Base-by-base conservation (phyloP, 1,140 invertebrate species). In the Coptotermes formosanus region DNA sequence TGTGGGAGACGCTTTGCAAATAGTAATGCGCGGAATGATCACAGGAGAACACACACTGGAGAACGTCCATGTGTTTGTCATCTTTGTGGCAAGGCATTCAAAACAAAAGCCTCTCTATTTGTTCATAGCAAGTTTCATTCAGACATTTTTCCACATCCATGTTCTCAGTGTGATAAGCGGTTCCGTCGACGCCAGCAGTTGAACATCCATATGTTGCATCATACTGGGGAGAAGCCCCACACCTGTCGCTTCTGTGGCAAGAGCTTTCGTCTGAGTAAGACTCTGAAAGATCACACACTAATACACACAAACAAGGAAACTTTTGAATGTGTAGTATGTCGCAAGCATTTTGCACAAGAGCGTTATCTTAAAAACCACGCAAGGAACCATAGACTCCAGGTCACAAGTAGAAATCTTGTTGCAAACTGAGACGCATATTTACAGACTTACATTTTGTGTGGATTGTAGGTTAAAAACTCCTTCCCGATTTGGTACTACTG, bases 161-260 rank as follows among this genome's bases (percentile, higher is more conserved):
- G 95, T 89, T 91, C 89, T 0, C 90, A 93, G 83, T 96, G 95
- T 90, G 90, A 92, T 32, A 92, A 94, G 75, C 91, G 91, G 55
- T 95, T 95, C 88, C 90, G 93, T 64, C 93, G 93, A 14, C 92
- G 92, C 81, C 92, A 93, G 32, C 91, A 93, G 1, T 89, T 95
- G 23, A 89, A 92, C 85, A 88, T 93, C 81, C 94, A 95, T 89
- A 89, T 92, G 9, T 92, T 93, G 1, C 92, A 92, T 83, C 95
- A 96, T 89, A 94, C 94, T 0, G 93, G 93, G 8, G 94, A 95
- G 86, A 92, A 94, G 86, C 94, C 95, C 4, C 94, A 93, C 90
- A 90, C 90, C 11, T 96, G 95, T 89, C 91, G 91, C 11, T 89
- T 92, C 19, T 96, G 95, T 83, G 91, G 91, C 7, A 93, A 93